Evolutionary conservation across 2,113 vertebrate species (phyloP).

Genomic region (Phylloscopus trochilus): DNA sequence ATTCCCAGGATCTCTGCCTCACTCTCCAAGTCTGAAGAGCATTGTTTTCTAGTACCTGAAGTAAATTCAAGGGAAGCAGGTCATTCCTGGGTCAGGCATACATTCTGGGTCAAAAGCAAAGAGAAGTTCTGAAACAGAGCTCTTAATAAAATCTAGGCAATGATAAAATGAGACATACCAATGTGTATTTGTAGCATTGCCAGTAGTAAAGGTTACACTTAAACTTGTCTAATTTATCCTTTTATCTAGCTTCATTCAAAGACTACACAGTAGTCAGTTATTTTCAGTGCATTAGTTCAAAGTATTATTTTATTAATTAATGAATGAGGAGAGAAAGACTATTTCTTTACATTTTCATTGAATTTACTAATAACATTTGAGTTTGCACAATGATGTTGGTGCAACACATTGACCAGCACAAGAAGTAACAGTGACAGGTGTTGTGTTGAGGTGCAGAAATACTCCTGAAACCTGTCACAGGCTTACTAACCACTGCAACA

Average conservation of each 20-base stretch:
- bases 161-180: not conserved
- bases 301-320: not conserved
- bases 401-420: not conserved
- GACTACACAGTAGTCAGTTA: not conserved
- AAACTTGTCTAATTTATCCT: not conserved
- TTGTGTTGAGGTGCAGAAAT: not conserved
- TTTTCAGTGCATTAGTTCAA: not conserved
- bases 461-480: not conserved
- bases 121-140: not conserved
- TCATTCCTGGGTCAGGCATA: not conserved
- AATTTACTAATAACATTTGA: not conserved
- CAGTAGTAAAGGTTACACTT: not conserved
- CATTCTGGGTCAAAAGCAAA: not conserved
- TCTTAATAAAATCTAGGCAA: not conserved
- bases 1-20: not conserved
- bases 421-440: not conserved
- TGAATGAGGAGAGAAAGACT: not conserved
- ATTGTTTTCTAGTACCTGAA: not conserved
- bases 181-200: not conserved
- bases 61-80: not conserved
- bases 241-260: not conserved
- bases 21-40: not conserved
- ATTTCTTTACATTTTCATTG: not conserved
- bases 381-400: rapidly evolving
- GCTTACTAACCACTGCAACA: not conserved